Percentiles rank a stretch among this genome's conserved stretches.
Conservation (phyloP, 2,113 vertebrate genomes). For the Ursus arctos region DNA sequence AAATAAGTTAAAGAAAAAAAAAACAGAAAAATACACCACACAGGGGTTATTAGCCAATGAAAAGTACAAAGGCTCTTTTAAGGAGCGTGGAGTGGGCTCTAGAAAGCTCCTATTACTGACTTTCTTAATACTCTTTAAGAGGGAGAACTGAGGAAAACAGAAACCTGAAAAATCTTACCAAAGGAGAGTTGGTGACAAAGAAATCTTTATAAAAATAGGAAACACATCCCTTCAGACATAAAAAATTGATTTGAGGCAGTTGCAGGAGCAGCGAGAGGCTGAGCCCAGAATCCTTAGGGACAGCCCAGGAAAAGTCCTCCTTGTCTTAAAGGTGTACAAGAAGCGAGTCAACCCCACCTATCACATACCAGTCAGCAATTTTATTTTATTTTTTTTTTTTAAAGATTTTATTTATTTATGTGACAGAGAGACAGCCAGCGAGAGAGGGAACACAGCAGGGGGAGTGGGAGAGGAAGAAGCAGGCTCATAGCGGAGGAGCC, state of each 20-base stretch:
- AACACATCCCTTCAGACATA: background rate
- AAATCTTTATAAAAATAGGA: conserved; percentile 1
- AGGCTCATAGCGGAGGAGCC: no score
- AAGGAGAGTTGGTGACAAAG: background rate
- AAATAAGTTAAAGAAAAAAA: background rate
- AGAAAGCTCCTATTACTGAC: background rate
- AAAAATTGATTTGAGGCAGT: background rate
- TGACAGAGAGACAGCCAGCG: no score
- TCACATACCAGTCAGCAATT: background rate
- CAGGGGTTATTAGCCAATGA: background rate
- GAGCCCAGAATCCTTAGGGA: background rate
- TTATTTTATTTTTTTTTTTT: no score
- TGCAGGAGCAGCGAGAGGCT: background rate
- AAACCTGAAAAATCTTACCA: background rate
- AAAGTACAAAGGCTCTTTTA: background rate
- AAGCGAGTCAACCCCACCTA: background rate
- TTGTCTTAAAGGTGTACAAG: background rate
- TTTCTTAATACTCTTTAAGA: background rate
- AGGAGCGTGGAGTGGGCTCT: background rate
- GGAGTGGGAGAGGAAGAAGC: no score
- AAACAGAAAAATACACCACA: background rate
- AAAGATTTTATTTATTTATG: no score
- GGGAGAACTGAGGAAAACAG: background rate
- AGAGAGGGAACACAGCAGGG: no score
- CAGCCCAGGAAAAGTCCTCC: background rate